A percentile compares a stretch with the other conserved stretches of the same genome.
phyloP scores from a whole-genome alignment of 2,113 vertebrate genomes.

The Dasypus novemcinctus region DNA sequence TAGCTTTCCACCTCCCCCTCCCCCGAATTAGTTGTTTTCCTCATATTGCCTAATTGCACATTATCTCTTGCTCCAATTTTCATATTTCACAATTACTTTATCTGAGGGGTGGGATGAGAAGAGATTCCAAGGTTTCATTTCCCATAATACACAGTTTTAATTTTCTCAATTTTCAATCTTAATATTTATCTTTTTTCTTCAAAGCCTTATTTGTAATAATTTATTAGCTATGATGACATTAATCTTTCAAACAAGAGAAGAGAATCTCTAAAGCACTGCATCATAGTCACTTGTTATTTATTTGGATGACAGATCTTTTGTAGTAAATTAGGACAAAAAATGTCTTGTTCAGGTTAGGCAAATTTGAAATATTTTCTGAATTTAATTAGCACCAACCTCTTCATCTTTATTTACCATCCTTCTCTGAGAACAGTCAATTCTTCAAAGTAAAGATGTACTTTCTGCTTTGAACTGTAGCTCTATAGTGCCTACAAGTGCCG shows the following conservation, averaged over 20 bases:
- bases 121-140: slow-evolving; percentile 4
- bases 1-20: accelerated
- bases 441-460: neutral
- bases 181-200: neutral
- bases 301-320: neutral
- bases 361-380: neutral
- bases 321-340: slow-evolving; percentile 2
- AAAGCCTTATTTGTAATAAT: slow-evolving; percentile 23
- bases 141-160: slow-evolving; percentile 22
- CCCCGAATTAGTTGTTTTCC: slow-evolving; percentile 3
- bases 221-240: slow-evolving; percentile 2
- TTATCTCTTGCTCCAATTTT: slow-evolving; percentile 37
- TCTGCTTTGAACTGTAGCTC: neutral
- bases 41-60: slow-evolving; percentile 46
- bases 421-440: accelerated
- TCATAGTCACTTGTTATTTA: neutral
- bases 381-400: neutral
- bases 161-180: slow-evolving; percentile 42
- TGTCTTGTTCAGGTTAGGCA: neutral
- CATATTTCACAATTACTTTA: slow-evolving; percentile 58
- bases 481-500: too few species aligned
- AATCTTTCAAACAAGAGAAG: neutral
- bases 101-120: neutral
- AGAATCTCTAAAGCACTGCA: neutral
- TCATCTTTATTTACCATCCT: neutral